Base-by-base conservation (phyloP, 2,797 vertebrate genomes). In the Podarcis siculus region DNA sequence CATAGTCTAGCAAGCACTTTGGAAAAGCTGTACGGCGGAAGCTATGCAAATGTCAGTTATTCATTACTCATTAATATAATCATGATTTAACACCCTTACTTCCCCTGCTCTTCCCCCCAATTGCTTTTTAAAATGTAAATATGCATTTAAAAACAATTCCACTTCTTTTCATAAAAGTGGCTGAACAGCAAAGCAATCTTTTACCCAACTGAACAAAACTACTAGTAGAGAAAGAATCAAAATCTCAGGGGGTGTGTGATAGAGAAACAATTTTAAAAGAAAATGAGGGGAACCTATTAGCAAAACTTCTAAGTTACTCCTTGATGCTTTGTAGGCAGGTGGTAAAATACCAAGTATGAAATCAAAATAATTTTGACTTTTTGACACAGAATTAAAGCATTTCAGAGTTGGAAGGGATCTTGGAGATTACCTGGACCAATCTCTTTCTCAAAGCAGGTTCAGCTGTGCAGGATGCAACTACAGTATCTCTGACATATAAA, bases 41-140 rank as follows among this genome's bases (percentile, higher is more conserved):
- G 32, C 76, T 67, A 86, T 77, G 79, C 79, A 66, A 32, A 87
- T 82, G 45, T 58, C 12, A 85, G 32, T 76, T 85, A 10, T 76
- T 82, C 72, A 64, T 86, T 89, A 89, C 71, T 86, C 80, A 77
- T 89, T 83, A 90, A 90, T 30, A 87, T n/a, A 84, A 25, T 21
- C 27, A 58, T 37, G 37, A 85, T 91, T 84, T 87, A 73, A 76
- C 71, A 83, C 58, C 39, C 69, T 86, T 45, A 19, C 55, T 30
- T 2, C 2, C 7, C 6, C 3, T 0, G 0, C 64, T 39, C 78
- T 87, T 61, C 17, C 67, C 80, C 75, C 37, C 73, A 58, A 83
- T 12, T 3, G 4, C 42, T 91, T 67, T 81, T 32, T 58, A 69
- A 88, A 83, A 79, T 76, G 55, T 49, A 67, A 58, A 67, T 71